phyloP scores from a whole-genome alignment of 2,888 invertebrate genomes.

The Apodemia zela region DNA sequence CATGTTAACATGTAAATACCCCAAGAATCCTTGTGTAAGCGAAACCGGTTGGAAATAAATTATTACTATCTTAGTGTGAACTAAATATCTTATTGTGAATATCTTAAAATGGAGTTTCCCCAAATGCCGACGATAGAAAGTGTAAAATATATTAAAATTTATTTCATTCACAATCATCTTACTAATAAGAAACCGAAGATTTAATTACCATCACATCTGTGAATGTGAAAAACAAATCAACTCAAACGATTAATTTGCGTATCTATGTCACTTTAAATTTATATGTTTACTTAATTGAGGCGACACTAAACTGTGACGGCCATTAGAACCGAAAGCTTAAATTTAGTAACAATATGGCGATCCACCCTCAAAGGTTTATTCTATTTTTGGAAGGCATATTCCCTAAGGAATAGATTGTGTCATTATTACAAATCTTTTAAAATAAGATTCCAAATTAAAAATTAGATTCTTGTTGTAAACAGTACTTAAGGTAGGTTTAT shows the following conservation, averaged over 20 bases:
- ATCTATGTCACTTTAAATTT: slow-evolving; percentile 15
- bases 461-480: too few relatives aligned
- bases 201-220: neutral
- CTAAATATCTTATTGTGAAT: too few relatives aligned
- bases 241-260: neutral
- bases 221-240: neutral
- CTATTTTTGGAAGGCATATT: neutral
- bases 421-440: neutral
- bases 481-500: neutral
- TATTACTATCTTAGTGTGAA: too few relatives aligned
- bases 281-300: slow-evolving; percentile 22
- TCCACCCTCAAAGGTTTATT: slow-evolving; percentile 7
- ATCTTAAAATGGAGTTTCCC: too few relatives aligned
- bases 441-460: neutral
- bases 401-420: slow-evolving; percentile 8
- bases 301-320: slow-evolving; percentile 26
- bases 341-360: slow-evolving; percentile 10
- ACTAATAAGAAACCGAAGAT: neutral
- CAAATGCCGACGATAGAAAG: too few relatives aligned
- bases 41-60: too few relatives aligned
- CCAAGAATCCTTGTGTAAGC: too few relatives aligned
- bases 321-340: neutral
- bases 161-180: too few relatives aligned
- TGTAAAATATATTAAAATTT: too few relatives aligned
- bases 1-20: too few relatives aligned